Conservation (phyloP, 1,140 invertebrate genomes). For the Eumaeus atala region DNA sequence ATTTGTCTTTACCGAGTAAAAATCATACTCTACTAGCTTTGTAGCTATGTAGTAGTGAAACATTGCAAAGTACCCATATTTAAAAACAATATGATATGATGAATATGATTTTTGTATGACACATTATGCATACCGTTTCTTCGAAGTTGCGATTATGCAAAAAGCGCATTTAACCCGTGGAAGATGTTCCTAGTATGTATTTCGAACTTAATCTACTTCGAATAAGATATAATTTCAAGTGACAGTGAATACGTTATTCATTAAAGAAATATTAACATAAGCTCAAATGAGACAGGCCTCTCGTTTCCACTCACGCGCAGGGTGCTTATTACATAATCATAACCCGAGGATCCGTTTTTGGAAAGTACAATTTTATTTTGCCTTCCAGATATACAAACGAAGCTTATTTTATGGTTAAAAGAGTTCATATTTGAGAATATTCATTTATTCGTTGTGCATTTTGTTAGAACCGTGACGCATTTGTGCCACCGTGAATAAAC, state of each 20-base stretch:
- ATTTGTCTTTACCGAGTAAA: too few relatives aligned
- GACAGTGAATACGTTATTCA: slow-evolving; percentile 14
- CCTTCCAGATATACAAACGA: slow-evolving; percentile 15
- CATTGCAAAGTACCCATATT: too few relatives aligned
- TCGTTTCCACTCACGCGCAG: slow-evolving; percentile 54
- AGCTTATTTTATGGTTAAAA: slow-evolving; percentile 12
- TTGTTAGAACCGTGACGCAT: slow-evolving; percentile 49
- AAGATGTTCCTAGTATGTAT: background rate
- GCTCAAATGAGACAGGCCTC: slow-evolving; percentile 31
- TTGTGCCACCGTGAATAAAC: slow-evolving; percentile 62
- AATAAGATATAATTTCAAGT: slow-evolving; percentile 2
- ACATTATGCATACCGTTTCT: background rate
- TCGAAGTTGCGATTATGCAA: slow-evolving; percentile 2
- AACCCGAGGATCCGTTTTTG: slow-evolving; percentile 41
- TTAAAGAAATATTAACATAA: slow-evolving; percentile 51
- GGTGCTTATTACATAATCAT: slow-evolving; percentile 48
- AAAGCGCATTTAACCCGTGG: background rate
- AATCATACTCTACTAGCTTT: too few relatives aligned
- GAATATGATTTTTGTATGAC: too few relatives aligned
- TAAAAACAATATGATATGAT: too few relatives aligned
- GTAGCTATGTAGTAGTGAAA: too few relatives aligned
- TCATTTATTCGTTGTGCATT: slow-evolving; percentile 18
- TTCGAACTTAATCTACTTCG: background rate
- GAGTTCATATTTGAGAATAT: slow-evolving; percentile 10
- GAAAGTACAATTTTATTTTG: slow-evolving; percentile 23